These are phyloP conservation scores for Lepidurus arcticus DNA, from an alignment of 1,140 invertebrate genomes.

Conservation along the genomic window DNA sequence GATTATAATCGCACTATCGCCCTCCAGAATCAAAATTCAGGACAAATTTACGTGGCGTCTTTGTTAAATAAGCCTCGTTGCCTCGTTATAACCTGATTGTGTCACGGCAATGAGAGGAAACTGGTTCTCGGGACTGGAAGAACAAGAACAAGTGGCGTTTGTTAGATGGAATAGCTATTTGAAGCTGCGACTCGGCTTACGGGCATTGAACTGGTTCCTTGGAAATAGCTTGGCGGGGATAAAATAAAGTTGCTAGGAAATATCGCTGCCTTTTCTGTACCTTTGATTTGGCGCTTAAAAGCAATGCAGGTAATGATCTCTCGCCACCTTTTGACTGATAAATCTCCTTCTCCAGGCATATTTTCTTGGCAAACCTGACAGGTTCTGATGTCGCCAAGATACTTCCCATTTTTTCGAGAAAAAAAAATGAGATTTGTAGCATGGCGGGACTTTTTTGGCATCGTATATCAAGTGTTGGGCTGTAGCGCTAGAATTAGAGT, in stretches of 20 bases:
- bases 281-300: not conserved
- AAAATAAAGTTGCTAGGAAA: too few relatives aligned
- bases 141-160: too few relatives aligned
- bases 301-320: not conserved
- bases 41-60: not conserved
- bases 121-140: not conserved
- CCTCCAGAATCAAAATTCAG: not conserved
- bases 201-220: too few relatives aligned
- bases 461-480: slow-evolving; percentile 2
- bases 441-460: not conserved
- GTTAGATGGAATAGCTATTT: too few relatives aligned
- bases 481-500: not conserved
- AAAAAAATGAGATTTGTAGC: not conserved
- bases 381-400: not conserved
- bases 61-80: not conserved
- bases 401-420: not conserved
- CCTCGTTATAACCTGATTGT: not conserved
- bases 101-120: not conserved
- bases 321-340: not conserved
- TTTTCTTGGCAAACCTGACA: not conserved
- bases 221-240: too few relatives aligned
- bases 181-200: too few relatives aligned
- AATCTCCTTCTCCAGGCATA: not conserved
- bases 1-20: not conserved
- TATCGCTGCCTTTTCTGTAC: too few relatives aligned